Conservation (phyloP, 2,888 invertebrate species). For the Matsumyia berberina region DNA sequence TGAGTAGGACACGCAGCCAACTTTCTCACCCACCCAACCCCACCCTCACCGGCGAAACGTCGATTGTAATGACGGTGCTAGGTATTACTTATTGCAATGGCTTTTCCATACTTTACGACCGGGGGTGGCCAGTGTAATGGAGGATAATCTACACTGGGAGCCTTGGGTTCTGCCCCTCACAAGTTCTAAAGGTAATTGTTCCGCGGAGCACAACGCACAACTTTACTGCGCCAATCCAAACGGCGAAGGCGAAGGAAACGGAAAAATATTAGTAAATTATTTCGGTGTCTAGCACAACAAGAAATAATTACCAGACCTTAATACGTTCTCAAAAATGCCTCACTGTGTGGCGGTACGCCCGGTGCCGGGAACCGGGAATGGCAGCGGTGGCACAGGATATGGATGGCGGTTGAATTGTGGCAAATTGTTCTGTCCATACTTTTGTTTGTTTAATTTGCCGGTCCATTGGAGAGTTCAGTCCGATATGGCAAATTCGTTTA, state of each 20-base stretch:
- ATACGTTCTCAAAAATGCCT: conserved; percentile 28
- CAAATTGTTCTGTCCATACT: conserved; percentile 71
- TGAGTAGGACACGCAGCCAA: conserved; percentile 6
- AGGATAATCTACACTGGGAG: conserved; percentile 47
- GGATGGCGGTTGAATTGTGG: conserved; percentile 63
- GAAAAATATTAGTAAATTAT: conserved; percentile 61
- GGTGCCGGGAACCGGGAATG: neutral
- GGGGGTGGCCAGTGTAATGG: conserved; percentile 48
- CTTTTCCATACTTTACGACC: conserved; percentile 71
- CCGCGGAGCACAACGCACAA: conserved; percentile 51
- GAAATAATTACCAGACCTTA: conserved; percentile 52
- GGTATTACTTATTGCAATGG: conserved; percentile 72
- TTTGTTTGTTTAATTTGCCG: conserved; percentile 74
- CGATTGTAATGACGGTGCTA: conserved; percentile 57
- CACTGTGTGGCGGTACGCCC: neutral
- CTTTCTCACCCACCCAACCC: neutral
- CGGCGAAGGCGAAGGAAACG: neutral
- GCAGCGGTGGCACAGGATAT: conserved; percentile 7
- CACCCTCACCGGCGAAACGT: conserved; percentile 12
- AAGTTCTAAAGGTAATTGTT: conserved; percentile 67
- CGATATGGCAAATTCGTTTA: conserved; percentile 69
- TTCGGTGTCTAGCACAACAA: conserved; percentile 50
- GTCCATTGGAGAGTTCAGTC: conserved; percentile 66
- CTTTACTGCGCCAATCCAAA: conserved; percentile 31
- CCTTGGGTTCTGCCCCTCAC: neutral